A percentile compares a stretch with the other conserved stretches of the same genome.
These are phyloP conservation scores for Buphagus erythrorhynchus DNA, from an alignment of 2,797 vertebrate genomes.

Conservation along the genomic window DNA sequence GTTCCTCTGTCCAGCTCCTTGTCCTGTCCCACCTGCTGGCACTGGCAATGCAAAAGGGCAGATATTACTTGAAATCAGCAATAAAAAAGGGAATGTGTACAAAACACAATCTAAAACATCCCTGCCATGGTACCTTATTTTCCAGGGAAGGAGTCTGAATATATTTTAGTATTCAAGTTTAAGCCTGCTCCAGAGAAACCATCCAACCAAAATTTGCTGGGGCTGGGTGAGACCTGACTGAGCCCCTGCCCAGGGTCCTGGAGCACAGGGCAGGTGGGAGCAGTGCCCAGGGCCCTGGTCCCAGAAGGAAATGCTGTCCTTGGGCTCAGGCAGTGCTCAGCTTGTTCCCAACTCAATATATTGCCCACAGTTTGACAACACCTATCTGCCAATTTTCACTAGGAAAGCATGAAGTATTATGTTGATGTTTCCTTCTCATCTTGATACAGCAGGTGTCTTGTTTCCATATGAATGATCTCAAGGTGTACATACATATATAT, in stretches of 20 bases:
- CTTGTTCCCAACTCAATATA: background rate
- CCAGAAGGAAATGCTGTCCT: background rate
- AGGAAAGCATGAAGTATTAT: background rate
- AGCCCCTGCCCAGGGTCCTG: background rate
- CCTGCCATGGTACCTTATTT: background rate
- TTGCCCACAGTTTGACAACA: background rate
- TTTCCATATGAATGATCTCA: conserved; percentile 34
- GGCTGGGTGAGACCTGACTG: background rate
- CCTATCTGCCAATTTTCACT: background rate
- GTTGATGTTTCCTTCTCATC: background rate
- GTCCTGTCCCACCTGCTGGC: background rate
- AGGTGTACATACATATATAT: background rate
- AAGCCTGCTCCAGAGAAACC: background rate
- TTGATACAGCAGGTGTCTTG: background rate
- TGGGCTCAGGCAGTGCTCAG: background rate
- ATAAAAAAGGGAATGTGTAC: too few relatives aligned
- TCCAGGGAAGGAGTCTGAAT: background rate
- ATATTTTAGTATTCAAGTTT: background rate
- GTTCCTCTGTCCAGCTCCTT: background rate
- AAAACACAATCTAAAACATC: background rate
- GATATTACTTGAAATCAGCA: background rate
- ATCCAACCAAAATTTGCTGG: background rate
- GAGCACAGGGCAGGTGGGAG: background rate
- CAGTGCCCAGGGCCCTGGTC: background rate
- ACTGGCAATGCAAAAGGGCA: background rate